Conservation (phyloP, 2,797 vertebrate species). For the Oophaga sylvatica region DNA sequence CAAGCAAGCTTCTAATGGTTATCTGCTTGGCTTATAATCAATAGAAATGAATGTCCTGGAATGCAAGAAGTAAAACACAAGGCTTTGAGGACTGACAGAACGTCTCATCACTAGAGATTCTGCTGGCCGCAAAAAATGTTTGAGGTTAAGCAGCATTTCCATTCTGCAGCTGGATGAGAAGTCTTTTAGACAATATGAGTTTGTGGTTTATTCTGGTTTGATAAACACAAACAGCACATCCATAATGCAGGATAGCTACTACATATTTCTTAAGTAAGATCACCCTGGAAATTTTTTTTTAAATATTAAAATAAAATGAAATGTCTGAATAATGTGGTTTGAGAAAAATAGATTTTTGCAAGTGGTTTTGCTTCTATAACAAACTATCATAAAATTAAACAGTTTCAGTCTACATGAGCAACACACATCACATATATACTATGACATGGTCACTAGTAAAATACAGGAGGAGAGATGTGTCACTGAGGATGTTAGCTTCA, state of each 20-base stretch:
- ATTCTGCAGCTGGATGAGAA: constrained; percentile 26
- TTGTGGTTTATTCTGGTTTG: constrained; percentile 14
- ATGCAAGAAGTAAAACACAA: constrained; percentile 29
- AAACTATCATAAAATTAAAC: too few relatives aligned
- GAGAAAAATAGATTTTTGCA: too few relatives aligned
- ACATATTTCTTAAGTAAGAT: background rate
- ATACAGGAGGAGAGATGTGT: too few relatives aligned
- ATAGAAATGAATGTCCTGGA: constrained; percentile 31
- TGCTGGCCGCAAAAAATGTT: constrained; percentile 19
- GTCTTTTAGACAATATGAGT: background rate
- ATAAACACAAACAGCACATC: background rate
- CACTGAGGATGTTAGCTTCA: too few relatives aligned
- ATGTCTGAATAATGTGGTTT: background rate
- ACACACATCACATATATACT: too few relatives aligned
- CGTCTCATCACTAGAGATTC: constrained; percentile 15
- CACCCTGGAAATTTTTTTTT: background rate
- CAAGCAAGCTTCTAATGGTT: constrained; percentile 45
- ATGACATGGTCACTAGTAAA: too few relatives aligned
- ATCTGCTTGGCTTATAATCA: constrained; percentile 51
- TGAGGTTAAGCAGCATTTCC: constrained; percentile 37
- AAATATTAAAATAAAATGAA: background rate
- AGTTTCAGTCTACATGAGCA: too few relatives aligned
- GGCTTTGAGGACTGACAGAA: constrained; percentile 35
- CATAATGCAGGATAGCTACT: background rate
- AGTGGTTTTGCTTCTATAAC: too few relatives aligned